These are phyloP conservation scores for Cariama cristata DNA, from an alignment of 2,113 vertebrate species.

Conservation along the genomic window DNA sequence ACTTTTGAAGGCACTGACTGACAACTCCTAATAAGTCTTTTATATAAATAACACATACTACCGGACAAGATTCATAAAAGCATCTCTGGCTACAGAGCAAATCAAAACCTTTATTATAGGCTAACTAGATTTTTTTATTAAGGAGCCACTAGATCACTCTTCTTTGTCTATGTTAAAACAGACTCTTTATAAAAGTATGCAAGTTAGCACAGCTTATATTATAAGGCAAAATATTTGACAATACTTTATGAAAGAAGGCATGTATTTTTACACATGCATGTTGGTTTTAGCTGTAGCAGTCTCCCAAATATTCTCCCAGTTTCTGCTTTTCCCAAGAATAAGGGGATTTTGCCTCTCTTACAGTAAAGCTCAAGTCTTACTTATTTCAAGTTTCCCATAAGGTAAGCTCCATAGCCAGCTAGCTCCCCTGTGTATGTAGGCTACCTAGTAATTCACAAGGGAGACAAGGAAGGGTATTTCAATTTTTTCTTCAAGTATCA, in stretches of 20 bases:
- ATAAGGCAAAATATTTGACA: neutral
- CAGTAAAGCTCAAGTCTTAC: neutral
- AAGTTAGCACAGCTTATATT: neutral
- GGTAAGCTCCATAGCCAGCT: neutral
- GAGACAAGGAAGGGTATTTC: neutral
- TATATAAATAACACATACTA: neutral
- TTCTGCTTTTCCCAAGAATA: neutral
- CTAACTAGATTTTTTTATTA: neutral
- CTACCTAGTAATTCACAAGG: neutral
- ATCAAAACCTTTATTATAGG: neutral
- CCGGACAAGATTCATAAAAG: neutral
- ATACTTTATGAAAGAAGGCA: neutral
- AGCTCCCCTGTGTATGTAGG: neutral
- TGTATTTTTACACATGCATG: neutral
- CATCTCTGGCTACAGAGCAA: neutral
- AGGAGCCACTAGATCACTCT: neutral
- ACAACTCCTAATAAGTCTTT: neutral
- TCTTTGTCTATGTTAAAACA: neutral
- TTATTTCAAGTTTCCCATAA: neutral
- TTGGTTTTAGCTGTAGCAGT: neutral
- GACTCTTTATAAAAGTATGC: neutral
- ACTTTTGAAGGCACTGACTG: neutral
- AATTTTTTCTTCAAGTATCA: neutral
- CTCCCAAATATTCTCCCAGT: neutral
- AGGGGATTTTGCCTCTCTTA: neutral